phyloP scores from a whole-genome alignment of 1,140 invertebrate species.

The Brachionus asplanchnoidis region DNA sequence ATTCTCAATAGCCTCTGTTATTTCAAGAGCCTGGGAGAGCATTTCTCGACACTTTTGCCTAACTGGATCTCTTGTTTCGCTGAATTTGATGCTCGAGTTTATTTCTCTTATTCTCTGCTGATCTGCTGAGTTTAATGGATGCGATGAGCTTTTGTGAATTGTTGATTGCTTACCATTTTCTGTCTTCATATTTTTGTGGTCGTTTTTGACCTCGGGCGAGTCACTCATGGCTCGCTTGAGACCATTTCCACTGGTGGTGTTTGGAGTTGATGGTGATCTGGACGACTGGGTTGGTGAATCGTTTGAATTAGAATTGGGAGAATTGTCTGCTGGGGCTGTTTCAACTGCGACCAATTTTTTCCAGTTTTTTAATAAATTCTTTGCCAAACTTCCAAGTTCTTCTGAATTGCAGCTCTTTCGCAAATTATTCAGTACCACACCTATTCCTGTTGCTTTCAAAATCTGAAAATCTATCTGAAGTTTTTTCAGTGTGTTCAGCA shows the following conservation, averaged over 20 bases:
- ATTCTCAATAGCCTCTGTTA: conserved; percentile 14
- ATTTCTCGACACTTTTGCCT: conserved; percentile 88
- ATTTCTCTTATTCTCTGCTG: conserved; percentile 42
- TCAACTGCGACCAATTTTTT: conserved; percentile 78
- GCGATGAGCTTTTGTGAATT: conserved; percentile 42
- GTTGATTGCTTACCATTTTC: conserved; percentile 42
- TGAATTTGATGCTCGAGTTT: conserved; percentile 62
- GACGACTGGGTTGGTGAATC: conserved; percentile 19
- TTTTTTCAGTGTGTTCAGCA: conserved; percentile 19
- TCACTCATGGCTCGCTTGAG: conserved; percentile 51
- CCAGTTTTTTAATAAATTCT: conserved; percentile 94
- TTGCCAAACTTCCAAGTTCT: conserved; percentile 85
- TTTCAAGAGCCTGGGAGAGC: conserved; percentile 71
- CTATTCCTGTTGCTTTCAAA: conserved; percentile 80
- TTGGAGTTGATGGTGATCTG: conserved; percentile 43
- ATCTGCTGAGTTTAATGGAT: not conserved
- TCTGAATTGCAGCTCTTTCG: conserved; percentile 90
- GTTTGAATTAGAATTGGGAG: conserved; percentile 45
- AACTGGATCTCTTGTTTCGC: conserved; percentile 75
- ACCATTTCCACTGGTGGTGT: not conserved
- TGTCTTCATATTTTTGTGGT: conserved; percentile 43
- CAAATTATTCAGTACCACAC: conserved; percentile 95
- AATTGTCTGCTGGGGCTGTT: not conserved
- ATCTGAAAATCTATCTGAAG: conserved; percentile 39
- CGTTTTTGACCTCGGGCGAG: conserved; percentile 60